Conservation (phyloP, 2,797 vertebrate species). For the Poeciliopsis presidionis region DNA sequence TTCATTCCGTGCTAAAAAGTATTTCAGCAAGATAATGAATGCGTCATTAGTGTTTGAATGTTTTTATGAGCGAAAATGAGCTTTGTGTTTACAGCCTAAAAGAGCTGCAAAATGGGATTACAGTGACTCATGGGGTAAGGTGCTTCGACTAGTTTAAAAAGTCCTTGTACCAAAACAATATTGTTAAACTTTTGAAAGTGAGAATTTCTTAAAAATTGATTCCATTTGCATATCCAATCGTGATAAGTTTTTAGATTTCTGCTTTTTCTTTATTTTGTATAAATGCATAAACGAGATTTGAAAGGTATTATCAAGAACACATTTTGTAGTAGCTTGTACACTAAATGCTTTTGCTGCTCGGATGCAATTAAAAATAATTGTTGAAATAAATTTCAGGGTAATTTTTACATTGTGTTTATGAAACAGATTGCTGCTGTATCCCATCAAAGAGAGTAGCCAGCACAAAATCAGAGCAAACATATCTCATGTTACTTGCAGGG, state of each 20-base stretch:
- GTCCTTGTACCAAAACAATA: background rate
- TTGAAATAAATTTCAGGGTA: background rate
- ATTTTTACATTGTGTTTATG: no score
- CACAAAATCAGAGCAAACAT: background rate
- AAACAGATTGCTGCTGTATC: background rate
- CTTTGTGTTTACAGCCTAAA: background rate
- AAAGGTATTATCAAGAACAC: background rate
- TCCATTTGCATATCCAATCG: background rate
- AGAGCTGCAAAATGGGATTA: background rate
- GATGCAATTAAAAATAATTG: background rate
- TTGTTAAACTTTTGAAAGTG: background rate
- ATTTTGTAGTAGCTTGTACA: background rate
- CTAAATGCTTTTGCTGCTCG: background rate
- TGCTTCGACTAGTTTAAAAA: background rate
- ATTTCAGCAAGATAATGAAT: background rate
- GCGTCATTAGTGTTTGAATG: background rate
- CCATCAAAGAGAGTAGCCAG: background rate
- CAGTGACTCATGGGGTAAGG: background rate
- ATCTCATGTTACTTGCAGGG: background rate
- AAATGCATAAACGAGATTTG: background rate
- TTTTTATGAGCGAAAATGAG: background rate
- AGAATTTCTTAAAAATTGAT: background rate
- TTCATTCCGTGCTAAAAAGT: background rate
- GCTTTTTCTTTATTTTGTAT: background rate
- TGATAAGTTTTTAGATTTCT: background rate